Evolutionary conservation across 2,113 vertebrate genomes (phyloP), one percentile per base, ranked within the genome.

Genomic region (Alexandromys fortis): DNA sequence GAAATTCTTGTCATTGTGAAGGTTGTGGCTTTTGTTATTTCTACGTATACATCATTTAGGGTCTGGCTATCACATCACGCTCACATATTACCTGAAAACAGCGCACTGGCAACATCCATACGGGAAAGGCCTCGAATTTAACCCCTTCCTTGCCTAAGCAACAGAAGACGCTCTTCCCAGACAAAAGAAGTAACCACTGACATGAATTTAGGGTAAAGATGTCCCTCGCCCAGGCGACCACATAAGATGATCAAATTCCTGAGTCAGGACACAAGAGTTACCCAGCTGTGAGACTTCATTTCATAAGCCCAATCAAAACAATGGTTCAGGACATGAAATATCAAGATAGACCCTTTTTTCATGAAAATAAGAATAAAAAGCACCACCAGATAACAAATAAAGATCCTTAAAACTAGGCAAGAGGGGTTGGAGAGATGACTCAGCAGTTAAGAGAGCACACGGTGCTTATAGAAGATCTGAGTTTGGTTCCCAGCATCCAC

Each of bases 231-330:
- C 5, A 33, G 19, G 30, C 49, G 38, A 94, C 63, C 82, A 95
- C 81, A 63, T 1, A 85, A 42, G 35, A 78, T 22, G 89, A 82
- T 85, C 86, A 90, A 87, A 93, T 70, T 94, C 47, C 95, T 61
- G 33, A 28, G 19, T 94, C 38, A 52, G 35, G 91, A 45, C 42
- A 52, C 12, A 55, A 24, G 26, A 9, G 45, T 87, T 89, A 63
- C 82, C 92, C 52, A 21, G 21, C 75, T 87, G 83, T 87, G 55
- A 93, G n/a, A 49, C 83, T 16, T 89, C 10, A 73, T 22, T 28
- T 28, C 49, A 19, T 3, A 26, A 7, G 3, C 58, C 35, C 45
- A 89, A 9, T 10, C 86, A 76, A 76, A 24, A 38, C 7, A 83
- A 3, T 52, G 9, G 21, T n/a, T 79, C 30, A 49, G 35, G 72